Percentiles rank a stretch among this genome's conserved stretches.
Conservation (phyloP, 2,113 vertebrate genomes). For the Gasterosteus nipponicus region DNA sequence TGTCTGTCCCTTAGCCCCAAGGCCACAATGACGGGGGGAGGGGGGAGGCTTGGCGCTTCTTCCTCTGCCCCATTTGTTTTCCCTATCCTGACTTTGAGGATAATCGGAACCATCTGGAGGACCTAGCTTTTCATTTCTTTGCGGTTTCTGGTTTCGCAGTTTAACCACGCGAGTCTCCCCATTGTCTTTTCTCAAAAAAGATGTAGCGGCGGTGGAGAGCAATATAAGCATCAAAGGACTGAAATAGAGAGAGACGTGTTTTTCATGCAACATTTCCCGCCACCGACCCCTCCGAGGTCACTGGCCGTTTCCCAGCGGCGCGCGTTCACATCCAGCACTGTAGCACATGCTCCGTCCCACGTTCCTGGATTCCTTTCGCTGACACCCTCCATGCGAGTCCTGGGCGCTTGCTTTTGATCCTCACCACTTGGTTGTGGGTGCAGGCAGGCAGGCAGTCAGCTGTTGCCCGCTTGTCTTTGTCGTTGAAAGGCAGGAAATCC, state of each 20-base stretch:
- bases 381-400: slow-evolving; percentile 8
- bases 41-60: slow-evolving; percentile 54
- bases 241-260: slow-evolving; percentile 12
- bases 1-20: slow-evolving; percentile 56
- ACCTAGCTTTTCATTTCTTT: slow-evolving; percentile 65
- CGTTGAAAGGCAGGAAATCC: slow-evolving; percentile 63
- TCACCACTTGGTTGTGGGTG: slow-evolving; percentile 40
- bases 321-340: slow-evolving; percentile 15
- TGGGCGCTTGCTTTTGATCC: slow-evolving; percentile 28
- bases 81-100: slow-evolving; percentile 60
- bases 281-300: slow-evolving; percentile 23
- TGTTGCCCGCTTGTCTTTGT: slow-evolving; percentile 52
- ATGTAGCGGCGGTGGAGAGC: not conserved
- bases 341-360: slow-evolving; percentile 16
- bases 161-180: slow-evolving; percentile 27
- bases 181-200: slow-evolving; percentile 39
- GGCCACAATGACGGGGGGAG: slow-evolving; percentile 19
- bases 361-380: slow-evolving; percentile 23
- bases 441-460: slow-evolving; percentile 37
- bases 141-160: slow-evolving; percentile 52
- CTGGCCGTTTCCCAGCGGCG: slow-evolving; percentile 22
- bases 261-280: slow-evolving; percentile 15
- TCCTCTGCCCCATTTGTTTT: slow-evolving; percentile 58
- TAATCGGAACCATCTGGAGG: slow-evolving; percentile 73
- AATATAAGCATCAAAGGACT: slow-evolving; percentile 10